Percentiles rank a stretch among this genome's conserved stretches.
These are phyloP conservation scores for Zaprionus obscuricornis DNA, from an alignment of 2,888 invertebrate species.

Conservation along the genomic window DNA sequence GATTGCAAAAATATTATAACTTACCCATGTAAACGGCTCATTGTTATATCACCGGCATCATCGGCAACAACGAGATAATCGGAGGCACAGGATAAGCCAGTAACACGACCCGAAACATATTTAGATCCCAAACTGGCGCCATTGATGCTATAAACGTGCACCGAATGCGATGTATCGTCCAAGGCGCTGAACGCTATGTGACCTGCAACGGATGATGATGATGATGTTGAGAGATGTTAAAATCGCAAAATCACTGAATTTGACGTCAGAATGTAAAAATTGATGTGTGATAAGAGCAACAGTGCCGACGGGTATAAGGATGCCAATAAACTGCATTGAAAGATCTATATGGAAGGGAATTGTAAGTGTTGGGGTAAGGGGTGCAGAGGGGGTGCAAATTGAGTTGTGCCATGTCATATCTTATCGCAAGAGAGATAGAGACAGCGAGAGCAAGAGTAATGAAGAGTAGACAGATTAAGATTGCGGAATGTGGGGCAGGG, in stretches of 20 bases:
- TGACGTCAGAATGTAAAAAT: too few relatives aligned
- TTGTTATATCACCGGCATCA: constrained; percentile 85
- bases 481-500: constrained; percentile 61
- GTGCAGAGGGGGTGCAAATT: not conserved
- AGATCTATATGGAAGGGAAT: too few relatives aligned
- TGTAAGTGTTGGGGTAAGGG: not conserved
- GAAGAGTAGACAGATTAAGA: constrained; percentile 18
- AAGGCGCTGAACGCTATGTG: constrained; percentile 85
- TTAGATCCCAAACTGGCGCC: constrained; percentile 84
- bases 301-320: too few relatives aligned
- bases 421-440: not conserved
- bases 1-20: constrained; percentile 40
- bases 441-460: not conserved
- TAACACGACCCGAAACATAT: constrained; percentile 84
- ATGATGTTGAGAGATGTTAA: not conserved
- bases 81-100: constrained; percentile 84
- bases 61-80: constrained; percentile 84
- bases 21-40: constrained; percentile 84
- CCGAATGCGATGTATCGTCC: constrained; percentile 84
- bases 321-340: not conserved
- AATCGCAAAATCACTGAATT: not conserved
- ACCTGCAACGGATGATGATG: constrained; percentile 77
- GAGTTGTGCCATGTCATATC: too few relatives aligned
- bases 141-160: constrained; percentile 85
- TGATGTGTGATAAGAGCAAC: too few relatives aligned